Conservation (phyloP, 2,797 vertebrate species). For the Hippocampus kuda region DNA sequence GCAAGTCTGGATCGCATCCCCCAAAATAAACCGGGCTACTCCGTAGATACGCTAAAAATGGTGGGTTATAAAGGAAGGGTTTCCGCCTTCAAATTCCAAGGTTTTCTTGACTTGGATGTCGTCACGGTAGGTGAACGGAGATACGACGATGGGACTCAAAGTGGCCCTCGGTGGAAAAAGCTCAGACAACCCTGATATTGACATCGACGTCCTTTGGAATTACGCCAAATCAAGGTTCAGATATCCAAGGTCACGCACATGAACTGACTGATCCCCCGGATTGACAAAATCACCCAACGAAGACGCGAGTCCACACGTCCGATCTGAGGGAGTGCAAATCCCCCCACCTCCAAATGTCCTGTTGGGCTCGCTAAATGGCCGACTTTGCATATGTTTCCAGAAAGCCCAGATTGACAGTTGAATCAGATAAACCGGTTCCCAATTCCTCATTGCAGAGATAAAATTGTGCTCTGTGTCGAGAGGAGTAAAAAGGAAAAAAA, state of each 20-base stretch:
- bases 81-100: too few species aligned
- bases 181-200: slow-evolving; percentile 27
- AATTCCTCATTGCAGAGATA: slow-evolving; percentile 58
- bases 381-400: slow-evolving; percentile 6
- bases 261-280: slow-evolving; percentile 46
- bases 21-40: too few species aligned
- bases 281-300: slow-evolving; percentile 55
- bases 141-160: slow-evolving; percentile 27
- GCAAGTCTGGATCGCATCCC: too few species aligned
- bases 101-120: too few species aligned
- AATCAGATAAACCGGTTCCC: slow-evolving; percentile 59
- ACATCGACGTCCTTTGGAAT: slow-evolving; percentile 41
- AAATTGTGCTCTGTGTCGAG: slow-evolving; percentile 40
- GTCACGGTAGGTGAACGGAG: too few species aligned
- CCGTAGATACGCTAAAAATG: too few species aligned
- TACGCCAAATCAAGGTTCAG: slow-evolving; percentile 38
- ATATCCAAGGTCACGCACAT: slow-evolving; percentile 28
- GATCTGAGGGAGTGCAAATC: slow-evolving; percentile 36
- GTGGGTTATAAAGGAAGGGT: too few species aligned
- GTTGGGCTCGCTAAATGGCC: slow-evolving; percentile 42
- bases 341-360: slow-evolving; percentile 55
- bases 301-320: slow-evolving; percentile 41
- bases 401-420: slow-evolving; percentile 38
- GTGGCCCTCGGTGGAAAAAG: slow-evolving; percentile 7
- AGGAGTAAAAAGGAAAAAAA: slow-evolving; percentile 22